Percentiles rank a stretch among this genome's conserved stretches.
Evolutionary conservation across 2,797 vertebrate species (phyloP).

Genomic region (Remorina albescens): DNA sequence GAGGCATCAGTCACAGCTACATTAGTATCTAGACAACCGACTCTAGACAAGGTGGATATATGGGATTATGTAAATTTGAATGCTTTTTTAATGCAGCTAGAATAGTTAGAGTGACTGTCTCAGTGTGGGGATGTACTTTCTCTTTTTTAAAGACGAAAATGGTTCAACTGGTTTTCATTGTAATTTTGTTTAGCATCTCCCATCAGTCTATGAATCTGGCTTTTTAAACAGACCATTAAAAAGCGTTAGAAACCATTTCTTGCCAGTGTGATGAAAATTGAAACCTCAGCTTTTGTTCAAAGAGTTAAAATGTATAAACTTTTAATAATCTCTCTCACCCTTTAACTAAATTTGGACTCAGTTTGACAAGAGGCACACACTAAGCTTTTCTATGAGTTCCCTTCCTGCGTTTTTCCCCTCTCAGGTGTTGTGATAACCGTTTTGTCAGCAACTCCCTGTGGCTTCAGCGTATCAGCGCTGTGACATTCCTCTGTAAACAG

Average conservation of each 20-base stretch:
- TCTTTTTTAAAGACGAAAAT: not conserved
- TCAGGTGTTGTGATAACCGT: too few relatives aligned
- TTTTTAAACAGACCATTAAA: not conserved
- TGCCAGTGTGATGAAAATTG: not conserved
- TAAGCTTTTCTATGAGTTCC: not conserved
- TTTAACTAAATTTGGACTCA: not conserved
- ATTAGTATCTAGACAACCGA: conserved; percentile 20
- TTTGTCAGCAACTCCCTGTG: conserved; percentile 4
- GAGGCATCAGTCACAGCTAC: conserved; percentile 43
- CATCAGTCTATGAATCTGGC: not conserved
- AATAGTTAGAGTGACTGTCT: not conserved
- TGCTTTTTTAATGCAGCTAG: not conserved
- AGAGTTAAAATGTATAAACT: not conserved
- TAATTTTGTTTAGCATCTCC: not conserved
- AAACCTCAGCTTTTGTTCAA: conserved; percentile 1
- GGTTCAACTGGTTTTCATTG: not conserved
- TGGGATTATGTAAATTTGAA: conserved; percentile 7
- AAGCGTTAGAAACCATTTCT: not conserved
- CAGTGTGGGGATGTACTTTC: not conserved
- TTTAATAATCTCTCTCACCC: not conserved
- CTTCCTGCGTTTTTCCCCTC: too few relatives aligned
- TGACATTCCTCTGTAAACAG: conserved; percentile 56
- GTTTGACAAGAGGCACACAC: not conserved
- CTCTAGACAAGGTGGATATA: conserved; percentile 2
- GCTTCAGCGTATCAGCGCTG: conserved; percentile 42